Conservation (phyloP, 2,888 invertebrate genomes). For the Ashinkailepas kermadecensis region DNA sequence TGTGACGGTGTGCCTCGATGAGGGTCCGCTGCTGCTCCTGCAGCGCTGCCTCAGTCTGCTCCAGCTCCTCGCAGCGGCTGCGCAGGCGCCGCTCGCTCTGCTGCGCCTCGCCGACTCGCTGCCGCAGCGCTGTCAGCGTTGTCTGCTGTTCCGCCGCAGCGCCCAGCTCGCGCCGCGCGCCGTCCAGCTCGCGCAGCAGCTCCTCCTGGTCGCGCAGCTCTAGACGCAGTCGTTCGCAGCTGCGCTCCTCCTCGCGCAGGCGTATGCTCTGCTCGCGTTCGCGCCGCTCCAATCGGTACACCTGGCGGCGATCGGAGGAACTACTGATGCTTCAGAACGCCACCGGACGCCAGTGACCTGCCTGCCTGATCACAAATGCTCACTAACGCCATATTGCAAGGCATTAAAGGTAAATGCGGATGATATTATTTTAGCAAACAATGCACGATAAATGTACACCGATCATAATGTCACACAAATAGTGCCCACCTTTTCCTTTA, state of each 20-base stretch:
- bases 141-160: neutral
- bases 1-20: neutral
- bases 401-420: too few species aligned
- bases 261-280: constrained; percentile 19
- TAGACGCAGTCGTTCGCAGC: neutral
- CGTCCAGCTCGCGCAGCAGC: constrained; percentile 37
- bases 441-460: too few species aligned
- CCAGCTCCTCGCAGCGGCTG: constrained; percentile 28
- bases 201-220: constrained; percentile 35
- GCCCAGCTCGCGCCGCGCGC: constrained; percentile 29
- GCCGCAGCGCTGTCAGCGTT: neutral
- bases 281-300: constrained; percentile 6
- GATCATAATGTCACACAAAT: too few species aligned
- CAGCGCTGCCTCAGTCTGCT: constrained; percentile 28
- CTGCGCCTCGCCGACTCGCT: neutral
- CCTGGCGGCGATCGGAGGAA: neutral
- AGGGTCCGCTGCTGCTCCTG: constrained; percentile 26
- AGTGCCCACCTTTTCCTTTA: neutral
- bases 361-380: too few species aligned
- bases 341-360: too few species aligned
- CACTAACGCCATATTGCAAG: too few species aligned
- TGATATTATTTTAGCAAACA: too few species aligned
- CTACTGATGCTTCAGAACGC: too few species aligned
- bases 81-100: neutral
- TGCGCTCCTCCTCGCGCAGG: constrained; percentile 20